Evolutionary conservation across 2,797 vertebrate species (phyloP).

Genomic region (Hephaestus fuliginosus): DNA sequence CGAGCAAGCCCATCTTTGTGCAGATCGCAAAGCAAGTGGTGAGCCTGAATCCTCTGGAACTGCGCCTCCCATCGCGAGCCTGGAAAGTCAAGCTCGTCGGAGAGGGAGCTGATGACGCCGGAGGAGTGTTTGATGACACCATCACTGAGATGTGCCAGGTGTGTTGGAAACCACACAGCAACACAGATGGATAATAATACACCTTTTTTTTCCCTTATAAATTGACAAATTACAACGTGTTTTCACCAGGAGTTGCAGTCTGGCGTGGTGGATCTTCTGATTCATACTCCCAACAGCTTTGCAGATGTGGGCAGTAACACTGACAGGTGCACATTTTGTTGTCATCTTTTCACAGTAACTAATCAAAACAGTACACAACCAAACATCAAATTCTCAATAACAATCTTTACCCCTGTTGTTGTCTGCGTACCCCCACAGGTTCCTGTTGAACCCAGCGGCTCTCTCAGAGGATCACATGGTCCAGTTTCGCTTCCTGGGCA

Average conservation of each 20-base stretch:
- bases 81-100: constrained; percentile 91
- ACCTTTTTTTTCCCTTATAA: constrained; percentile 11
- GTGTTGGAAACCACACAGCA: constrained; percentile 26
- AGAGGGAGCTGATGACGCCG: constrained; percentile 88
- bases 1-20: constrained; percentile 89
- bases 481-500: constrained; percentile 87
- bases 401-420: background rate
- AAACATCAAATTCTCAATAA: background rate
- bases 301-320: constrained; percentile 90
- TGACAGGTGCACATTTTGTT: constrained; percentile 81
- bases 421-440: constrained; percentile 69
- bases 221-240: constrained; percentile 7
- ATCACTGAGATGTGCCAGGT: constrained; percentile 91
- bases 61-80: constrained; percentile 87
- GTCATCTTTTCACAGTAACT: background rate
- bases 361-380: background rate
- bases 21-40: constrained; percentile 90
- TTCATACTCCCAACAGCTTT: constrained; percentile 88
- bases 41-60: constrained; percentile 86
- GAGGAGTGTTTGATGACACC: constrained; percentile 90
- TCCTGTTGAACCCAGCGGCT: constrained; percentile 85
- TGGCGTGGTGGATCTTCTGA: constrained; percentile 87
- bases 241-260: constrained; percentile 86
- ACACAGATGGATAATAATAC: background rate
- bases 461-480: constrained; percentile 84